Percentiles rank a stretch among this genome's conserved stretches.
phyloP scores from a whole-genome alignment of 2,113 vertebrate genomes.

The Antechinus flavipes region DNA sequence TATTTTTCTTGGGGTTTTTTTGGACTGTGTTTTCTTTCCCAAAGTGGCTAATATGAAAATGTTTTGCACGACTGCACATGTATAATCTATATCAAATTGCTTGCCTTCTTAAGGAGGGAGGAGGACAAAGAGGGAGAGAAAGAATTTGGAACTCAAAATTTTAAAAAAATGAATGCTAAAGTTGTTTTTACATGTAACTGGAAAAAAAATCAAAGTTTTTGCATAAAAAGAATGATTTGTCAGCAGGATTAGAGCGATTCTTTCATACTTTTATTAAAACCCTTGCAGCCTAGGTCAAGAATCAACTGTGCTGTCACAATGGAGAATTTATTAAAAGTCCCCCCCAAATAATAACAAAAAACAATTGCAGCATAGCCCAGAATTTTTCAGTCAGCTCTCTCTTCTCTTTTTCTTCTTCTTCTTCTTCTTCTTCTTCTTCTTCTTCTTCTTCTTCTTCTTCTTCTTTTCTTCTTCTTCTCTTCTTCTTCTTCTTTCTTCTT shows the following conservation, averaged over 20 bases:
- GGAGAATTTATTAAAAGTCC: not conserved
- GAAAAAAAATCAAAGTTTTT: constrained; percentile 14
- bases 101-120: not conserved
- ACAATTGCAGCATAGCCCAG: not conserved
- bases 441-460: not conserved
- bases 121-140: not conserved
- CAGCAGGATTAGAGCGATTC: constrained; percentile 31
- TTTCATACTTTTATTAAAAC: constrained; percentile 22
- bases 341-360: constrained; percentile 20
- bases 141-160: not conserved
- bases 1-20: not conserved
- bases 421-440: not conserved
- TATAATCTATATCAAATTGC: not conserved
- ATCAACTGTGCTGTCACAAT: not conserved
- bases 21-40: not conserved
- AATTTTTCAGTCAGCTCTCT: not conserved
- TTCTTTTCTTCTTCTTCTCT: no score
- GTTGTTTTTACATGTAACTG: not conserved
- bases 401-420: not conserved
- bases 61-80: not conserved
- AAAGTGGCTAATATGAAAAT: not conserved
- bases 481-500: not conserved
- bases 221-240: constrained; percentile 33
- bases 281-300: not conserved
- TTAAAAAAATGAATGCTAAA: not conserved